phyloP scores from a whole-genome alignment of 2,113 vertebrate genomes.

The Onychostruthus taczanowskii region DNA sequence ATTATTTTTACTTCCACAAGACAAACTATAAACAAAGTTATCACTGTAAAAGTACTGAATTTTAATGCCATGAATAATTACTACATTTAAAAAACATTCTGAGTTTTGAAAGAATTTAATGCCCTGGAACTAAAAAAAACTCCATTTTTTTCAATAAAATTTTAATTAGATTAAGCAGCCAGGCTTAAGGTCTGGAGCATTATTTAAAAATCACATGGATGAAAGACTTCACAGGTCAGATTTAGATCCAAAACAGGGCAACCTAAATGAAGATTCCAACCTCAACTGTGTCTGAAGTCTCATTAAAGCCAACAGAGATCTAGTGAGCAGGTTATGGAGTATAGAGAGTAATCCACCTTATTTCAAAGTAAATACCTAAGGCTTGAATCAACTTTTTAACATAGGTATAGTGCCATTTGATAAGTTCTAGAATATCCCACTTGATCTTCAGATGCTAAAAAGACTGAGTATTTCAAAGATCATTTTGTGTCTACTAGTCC shows the following conservation, averaged over 20 bases:
- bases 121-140: neutral
- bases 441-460: neutral
- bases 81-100: neutral
- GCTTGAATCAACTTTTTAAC: neutral
- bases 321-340: neutral
- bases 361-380: neutral
- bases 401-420: neutral
- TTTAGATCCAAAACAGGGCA: neutral
- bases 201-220: neutral
- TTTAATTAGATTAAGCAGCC: neutral
- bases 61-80: neutral
- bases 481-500: neutral
- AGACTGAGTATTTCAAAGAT: neutral
- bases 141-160: neutral
- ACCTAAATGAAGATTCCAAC: neutral
- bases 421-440: neutral
- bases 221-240: neutral
- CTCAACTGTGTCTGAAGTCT: neutral
- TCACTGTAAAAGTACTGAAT: neutral
- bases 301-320: neutral
- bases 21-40: neutral
- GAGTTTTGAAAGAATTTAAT: neutral
- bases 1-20: neutral
- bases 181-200: neutral
- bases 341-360: neutral